phyloP scores from a whole-genome alignment of 2,797 vertebrate genomes.

The Tenualosa thibaudeaui region DNA sequence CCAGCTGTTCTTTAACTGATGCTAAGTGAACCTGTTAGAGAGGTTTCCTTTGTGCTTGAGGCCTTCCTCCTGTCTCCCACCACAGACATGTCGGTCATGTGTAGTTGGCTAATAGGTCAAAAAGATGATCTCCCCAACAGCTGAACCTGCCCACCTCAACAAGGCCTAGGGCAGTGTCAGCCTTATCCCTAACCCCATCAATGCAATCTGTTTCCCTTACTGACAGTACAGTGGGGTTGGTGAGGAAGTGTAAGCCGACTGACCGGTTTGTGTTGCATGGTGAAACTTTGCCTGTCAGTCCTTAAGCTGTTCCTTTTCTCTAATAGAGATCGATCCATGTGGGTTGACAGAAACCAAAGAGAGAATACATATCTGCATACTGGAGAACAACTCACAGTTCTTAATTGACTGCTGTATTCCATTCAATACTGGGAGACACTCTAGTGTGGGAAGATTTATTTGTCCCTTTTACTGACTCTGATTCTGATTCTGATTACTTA shows the following conservation, averaged over 20 bases:
- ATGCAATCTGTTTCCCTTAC: background rate
- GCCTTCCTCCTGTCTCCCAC: background rate
- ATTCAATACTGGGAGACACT: too few species aligned
- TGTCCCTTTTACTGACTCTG: too few species aligned
- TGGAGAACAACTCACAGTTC: too few species aligned
- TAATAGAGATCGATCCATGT: background rate
- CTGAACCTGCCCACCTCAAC: background rate
- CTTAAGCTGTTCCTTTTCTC: background rate
- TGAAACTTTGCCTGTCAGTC: background rate
- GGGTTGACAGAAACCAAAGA: background rate
- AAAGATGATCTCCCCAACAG: background rate
- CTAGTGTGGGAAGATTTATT: too few species aligned
- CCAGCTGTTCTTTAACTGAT: background rate
- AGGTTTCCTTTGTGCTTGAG: background rate
- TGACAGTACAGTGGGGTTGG: background rate
- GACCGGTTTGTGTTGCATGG: background rate
- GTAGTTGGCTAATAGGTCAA: background rate
- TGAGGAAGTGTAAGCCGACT: background rate
- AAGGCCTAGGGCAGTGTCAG: background rate
- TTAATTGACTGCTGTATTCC: too few species aligned
- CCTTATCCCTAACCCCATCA: background rate
- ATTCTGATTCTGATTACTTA: too few species aligned
- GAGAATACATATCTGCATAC: too few species aligned
- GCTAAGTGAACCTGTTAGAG: conserved; percentile 14
- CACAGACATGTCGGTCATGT: background rate